Conservation (phyloP, 2,113 vertebrate species). For the Emydocephalus ijimae region DNA sequence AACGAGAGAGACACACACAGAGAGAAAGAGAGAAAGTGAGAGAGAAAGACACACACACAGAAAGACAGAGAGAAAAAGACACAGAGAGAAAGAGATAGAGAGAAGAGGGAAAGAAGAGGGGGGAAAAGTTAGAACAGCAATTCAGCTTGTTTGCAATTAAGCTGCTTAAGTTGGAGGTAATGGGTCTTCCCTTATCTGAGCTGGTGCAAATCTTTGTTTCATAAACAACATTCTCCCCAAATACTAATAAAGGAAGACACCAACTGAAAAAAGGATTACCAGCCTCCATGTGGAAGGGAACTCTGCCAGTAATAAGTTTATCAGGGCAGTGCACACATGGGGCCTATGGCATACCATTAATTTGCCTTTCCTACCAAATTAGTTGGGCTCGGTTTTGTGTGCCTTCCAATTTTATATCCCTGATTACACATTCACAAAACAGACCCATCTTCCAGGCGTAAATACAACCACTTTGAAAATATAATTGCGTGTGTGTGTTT, state of each 20-base stretch:
- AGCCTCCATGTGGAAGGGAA: slow-evolving; percentile 76
- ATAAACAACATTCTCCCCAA: slow-evolving; percentile 80
- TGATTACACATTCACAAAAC: slow-evolving; percentile 81
- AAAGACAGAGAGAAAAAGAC: accelerated
- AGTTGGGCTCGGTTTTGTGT: slow-evolving; percentile 79
- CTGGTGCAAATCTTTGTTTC: slow-evolving; percentile 86
- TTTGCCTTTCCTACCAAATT: slow-evolving; percentile 82
- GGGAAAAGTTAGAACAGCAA: slow-evolving; percentile 16
- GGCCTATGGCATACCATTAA: slow-evolving; percentile 72
- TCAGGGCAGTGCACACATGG: slow-evolving; percentile 82
- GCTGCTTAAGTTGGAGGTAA: slow-evolving; percentile 74
- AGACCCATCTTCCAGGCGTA: slow-evolving; percentile 68
- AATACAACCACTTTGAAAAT: slow-evolving; percentile 75
- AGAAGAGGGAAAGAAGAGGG: neutral
- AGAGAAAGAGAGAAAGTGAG: too few relatives aligned
- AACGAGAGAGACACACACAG: too few relatives aligned
- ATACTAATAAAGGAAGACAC: slow-evolving; percentile 84
- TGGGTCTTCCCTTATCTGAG: slow-evolving; percentile 81
- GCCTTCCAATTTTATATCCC: slow-evolving; percentile 77
- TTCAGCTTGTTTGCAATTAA: slow-evolving; percentile 75
- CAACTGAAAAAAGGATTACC: slow-evolving; percentile 76
- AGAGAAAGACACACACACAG: accelerated
- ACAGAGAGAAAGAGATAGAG: neutral
- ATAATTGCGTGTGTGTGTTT: slow-evolving; percentile 68
- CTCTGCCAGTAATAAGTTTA: slow-evolving; percentile 93